A percentile compares a stretch with the other conserved stretches of the same genome.
Evolutionary conservation across 2,888 invertebrate genomes (phyloP).

Genomic region (Drosophila anomalata): DNA sequence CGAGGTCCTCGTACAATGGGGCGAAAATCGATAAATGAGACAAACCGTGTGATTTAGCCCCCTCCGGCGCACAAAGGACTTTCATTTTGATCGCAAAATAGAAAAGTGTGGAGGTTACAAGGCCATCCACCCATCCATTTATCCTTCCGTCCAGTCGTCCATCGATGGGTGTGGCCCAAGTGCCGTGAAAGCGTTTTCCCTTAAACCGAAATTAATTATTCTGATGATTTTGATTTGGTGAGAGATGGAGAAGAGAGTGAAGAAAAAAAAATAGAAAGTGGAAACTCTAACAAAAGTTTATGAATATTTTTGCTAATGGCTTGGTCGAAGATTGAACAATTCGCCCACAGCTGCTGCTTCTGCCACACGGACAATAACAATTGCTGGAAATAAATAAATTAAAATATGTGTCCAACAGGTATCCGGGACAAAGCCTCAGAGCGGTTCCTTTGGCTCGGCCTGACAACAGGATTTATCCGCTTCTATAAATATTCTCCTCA

Average conservation of each 20-base stretch:
- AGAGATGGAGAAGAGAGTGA: background rate
- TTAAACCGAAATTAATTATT: conserved; percentile 43
- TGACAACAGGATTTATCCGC: conserved; percentile 29
- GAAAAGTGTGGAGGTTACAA: conserved; percentile 47
- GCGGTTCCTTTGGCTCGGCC: conserved; percentile 21
- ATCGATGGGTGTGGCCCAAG: conserved; percentile 29
- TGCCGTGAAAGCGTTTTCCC: conserved; percentile 37
- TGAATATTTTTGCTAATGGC: conserved; percentile 45
- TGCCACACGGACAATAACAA: conserved; percentile 4
- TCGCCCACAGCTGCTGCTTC: conserved; percentile 39
- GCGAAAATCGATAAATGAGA: conserved; percentile 69
- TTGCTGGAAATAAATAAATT: conserved; percentile 36
- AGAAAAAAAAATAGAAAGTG: conserved; percentile 2
- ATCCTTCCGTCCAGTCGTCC: background rate
- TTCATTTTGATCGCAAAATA: conserved; percentile 46
- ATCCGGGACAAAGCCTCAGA: conserved; percentile 20
- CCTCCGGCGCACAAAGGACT: conserved; percentile 45
- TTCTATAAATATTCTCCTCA: conserved; percentile 47
- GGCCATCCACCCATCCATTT: conserved; percentile 21
- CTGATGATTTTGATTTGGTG: conserved; percentile 36
- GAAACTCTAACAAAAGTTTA: conserved; percentile 33
- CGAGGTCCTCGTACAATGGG: conserved; percentile 55
- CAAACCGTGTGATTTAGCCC: conserved; percentile 49
- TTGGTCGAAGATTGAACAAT: conserved; percentile 36
- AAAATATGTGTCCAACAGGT: conserved; percentile 47